Base-by-base conservation (phyloP, 2,888 invertebrate genomes). In the Diaphora mendica region DNA sequence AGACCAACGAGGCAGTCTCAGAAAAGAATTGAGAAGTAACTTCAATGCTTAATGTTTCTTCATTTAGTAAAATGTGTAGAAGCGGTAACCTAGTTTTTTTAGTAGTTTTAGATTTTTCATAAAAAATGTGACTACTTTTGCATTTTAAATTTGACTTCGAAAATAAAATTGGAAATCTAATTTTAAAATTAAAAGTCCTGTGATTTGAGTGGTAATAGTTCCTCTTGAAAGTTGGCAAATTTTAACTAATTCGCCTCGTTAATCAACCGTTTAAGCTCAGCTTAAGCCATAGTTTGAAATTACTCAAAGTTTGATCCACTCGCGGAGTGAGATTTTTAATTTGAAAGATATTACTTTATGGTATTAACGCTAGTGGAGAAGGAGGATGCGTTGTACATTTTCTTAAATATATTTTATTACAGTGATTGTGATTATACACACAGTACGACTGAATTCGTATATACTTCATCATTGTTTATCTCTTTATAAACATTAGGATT, bases 181-280 rank as follows among this genome's bases (percentile, higher is more conserved):
- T 83, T 81, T 74, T 72, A 79, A 75, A 77, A 59, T 73, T 48
- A 77, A 80, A 77, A 81, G 77, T 79, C 73, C 68, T 76, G 55
- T 51, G 75, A 83, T 81, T 82, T 78, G 72, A 83, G 78, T 80
- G 75, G 76, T 81, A 80, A 85, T 83, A 86, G 85, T 87, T 85
- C 76, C 79, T 75, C 70, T 80, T 73, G 75, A 83, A 82, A 88
- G 88, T 90, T 85, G 76, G 81, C 79, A 89, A 87, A 86, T 88
- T 86, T 79, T 79, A 71, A 83, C 82, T 86, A 85, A 89, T 90
- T 86, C 87, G 84, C 82, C 86, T 89, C 90, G 90, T 91, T 92
- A 91, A 92, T 92, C 92, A 90, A 89, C 88, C 89, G 87, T 89
- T 92, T 90, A 90, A 92, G 88, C 86, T 78, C 80, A 81, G 89